Base-by-base conservation (phyloP, 2,888 invertebrate genomes). In the Morpho deidamia region DNA sequence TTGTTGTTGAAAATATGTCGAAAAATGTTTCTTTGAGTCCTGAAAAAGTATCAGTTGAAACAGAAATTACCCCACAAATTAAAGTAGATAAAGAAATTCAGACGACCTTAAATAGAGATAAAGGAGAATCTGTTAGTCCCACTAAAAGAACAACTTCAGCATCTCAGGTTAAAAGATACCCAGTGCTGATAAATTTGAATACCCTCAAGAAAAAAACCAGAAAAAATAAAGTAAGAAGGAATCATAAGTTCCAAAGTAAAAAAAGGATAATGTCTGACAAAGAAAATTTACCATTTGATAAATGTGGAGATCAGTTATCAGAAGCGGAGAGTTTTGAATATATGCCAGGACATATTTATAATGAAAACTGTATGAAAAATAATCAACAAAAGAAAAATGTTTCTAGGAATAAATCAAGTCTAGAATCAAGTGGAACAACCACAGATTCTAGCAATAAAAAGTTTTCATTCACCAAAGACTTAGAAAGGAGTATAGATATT, bases 251-350 rank as follows among this genome's bases (percentile, higher is more conserved):
- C 56, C 44, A 65, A 56, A 63, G 51, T 40, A 77, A 69, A 58
- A 78, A 68, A 47, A 71, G 67, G 57, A 35, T 37, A 8, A 54
- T 56, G 35, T 37, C 12, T 35, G 67, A 71, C 32, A 76, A 75
- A 62, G 68, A 74, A 62, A 71, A 67, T 52, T 57, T 67, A 44
- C 68, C 65, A 38, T 74, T 68, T 63, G 81, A 76, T 53, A 80
- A 76, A 72, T 81, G 68, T 67, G 79, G 70, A 60, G 81, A 78
- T 12, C 85, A 83, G 73, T 56, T 90, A 68, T 74, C 92, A 60
- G 91, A 91, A 68, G 92, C 92, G 35, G 92, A 93, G 66, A 94
- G 94, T 70, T 94, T 94, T 76, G 93, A 94, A 72, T 94, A 93
- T 69, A 82, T 91, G 78, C 90, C 90, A 47, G 91, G 90, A 1